Evolutionary conservation across 1,140 invertebrate species (phyloP), one percentile per base, ranked within the genome.

Genomic region (Drosophila biarmipes): DNA sequence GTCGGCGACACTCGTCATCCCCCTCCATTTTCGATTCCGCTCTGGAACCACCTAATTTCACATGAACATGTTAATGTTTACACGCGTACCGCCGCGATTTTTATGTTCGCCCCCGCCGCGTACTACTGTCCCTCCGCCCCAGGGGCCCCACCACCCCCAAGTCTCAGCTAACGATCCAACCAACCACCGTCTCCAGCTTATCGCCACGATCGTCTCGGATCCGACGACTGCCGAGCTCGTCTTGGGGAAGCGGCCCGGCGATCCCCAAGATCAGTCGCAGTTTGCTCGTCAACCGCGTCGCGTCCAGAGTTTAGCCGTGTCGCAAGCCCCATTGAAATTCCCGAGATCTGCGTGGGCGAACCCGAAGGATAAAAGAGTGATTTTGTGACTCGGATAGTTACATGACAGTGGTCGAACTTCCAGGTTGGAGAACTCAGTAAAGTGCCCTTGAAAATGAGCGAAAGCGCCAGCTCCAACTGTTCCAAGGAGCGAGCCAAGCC

Each of bases 21-120:
- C 58, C 21, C 31, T 42, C 46, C 46, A 74, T 64, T 40, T 74
- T 45, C 55, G 59, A 48, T 53, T 46, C 66, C 34, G 46, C 56
- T 75, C 57, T 45, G 61, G 80, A 66, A 76, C 59, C 81, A 73
- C 48, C 76, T 73, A 84, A 90, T 78, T 89, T 89, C 84, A 89
- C 84, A 89, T 84, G 84, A 84, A 80, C 80, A 89, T 89, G 84
- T 89, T 89, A 89, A 89, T 89, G 85, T 89, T 89, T 89, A 89
- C 84, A 89, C 84, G 84, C 84, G 84, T 84, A 89, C 85, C 76
- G 84, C 79, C 76, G 84, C 79, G 85, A 80, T 87, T 84, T 86
- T 87, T 84, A 87, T 87, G 85, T 87, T 40, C 73, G 71, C 76
- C 63, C 75, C 75, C 84, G 61, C 62, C 43, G 68, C 43, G 54